Evolutionary conservation across 2,888 invertebrate genomes (phyloP).

Genomic region (Aethes cnicana): DNA sequence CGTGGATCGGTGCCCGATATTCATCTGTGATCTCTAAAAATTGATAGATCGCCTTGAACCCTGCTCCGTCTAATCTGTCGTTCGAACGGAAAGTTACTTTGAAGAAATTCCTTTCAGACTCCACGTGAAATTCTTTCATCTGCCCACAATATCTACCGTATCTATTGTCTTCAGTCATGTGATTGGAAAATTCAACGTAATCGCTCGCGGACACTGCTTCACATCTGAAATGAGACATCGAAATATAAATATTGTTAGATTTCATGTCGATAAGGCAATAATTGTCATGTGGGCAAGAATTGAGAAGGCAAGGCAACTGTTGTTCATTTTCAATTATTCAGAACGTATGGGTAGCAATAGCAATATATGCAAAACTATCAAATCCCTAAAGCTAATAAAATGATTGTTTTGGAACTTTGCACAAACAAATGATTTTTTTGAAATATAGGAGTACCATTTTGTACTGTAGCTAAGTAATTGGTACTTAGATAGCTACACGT

Average conservation of each 20-base stretch:
- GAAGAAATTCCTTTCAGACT: slow-evolving; percentile 96
- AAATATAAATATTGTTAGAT: background rate
- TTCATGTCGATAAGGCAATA: too few relatives aligned
- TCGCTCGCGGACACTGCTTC: slow-evolving; percentile 95
- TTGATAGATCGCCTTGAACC: slow-evolving; percentile 95
- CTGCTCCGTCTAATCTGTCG: slow-evolving; percentile 95
- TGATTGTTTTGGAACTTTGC: too few relatives aligned
- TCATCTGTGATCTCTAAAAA: slow-evolving; percentile 88
- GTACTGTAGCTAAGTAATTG: too few relatives aligned
- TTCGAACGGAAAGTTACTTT: slow-evolving; percentile 97
- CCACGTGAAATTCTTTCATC: slow-evolving; percentile 89
- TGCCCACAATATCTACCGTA: slow-evolving; percentile 94
- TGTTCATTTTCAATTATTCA: too few relatives aligned
- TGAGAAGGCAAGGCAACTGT: too few relatives aligned
- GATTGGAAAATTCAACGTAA: slow-evolving; percentile 98
- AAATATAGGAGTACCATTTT: too few relatives aligned
- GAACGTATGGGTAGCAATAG: too few relatives aligned
- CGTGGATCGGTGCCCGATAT: slow-evolving; percentile 68
- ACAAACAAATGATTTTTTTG: too few relatives aligned
- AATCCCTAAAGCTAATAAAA: too few relatives aligned
- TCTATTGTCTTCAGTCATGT: slow-evolving; percentile 93
- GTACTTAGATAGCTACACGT: too few relatives aligned
- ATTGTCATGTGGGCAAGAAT: too few relatives aligned
- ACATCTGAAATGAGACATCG: slow-evolving; percentile 85
- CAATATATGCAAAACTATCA: too few relatives aligned